A percentile compares a stretch with the other conserved stretches of the same genome.
These are phyloP conservation scores for Perdita meconis DNA, from an alignment of 2,888 invertebrate genomes.

Conservation along the genomic window DNA sequence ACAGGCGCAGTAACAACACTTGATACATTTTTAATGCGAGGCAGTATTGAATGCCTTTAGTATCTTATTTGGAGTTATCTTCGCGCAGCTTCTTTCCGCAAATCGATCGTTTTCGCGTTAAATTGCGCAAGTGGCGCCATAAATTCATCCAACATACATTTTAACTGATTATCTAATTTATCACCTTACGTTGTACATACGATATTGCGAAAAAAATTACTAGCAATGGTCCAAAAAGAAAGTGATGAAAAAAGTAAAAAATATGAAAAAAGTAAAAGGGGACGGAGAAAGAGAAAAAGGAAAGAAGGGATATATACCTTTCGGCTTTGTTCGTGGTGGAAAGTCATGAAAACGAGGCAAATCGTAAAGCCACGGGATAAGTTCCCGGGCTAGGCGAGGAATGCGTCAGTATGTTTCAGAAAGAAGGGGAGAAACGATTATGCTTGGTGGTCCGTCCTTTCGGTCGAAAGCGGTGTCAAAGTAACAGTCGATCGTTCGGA, in stretches of 20 bases:
- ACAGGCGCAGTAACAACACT: background rate
- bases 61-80: background rate
- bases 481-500: slow-evolving; percentile 66
- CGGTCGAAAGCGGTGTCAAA: slow-evolving; percentile 52
- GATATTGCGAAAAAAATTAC: too few relatives aligned
- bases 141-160: background rate
- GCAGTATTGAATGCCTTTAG: background rate
- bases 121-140: background rate
- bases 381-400: slow-evolving; percentile 15
- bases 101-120: background rate
- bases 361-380: slow-evolving; percentile 63
- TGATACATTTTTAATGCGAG: background rate
- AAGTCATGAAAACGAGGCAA: slow-evolving; percentile 67
- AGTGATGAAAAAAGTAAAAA: too few relatives aligned
- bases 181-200: too few relatives aligned
- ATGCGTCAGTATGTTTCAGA: slow-evolving; percentile 13
- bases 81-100: background rate
- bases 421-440: slow-evolving; percentile 28
- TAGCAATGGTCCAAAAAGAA: too few relatives aligned
- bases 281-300: too few relatives aligned
- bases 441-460: slow-evolving; percentile 16
- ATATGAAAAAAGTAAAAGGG: too few relatives aligned
- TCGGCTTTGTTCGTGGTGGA: slow-evolving; percentile 44
- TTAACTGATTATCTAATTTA: background rate
- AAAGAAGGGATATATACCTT: too few relatives aligned